Evolutionary conservation across 2,113 vertebrate species (phyloP).

Genomic region (Forbesichthys agassizii): DNA sequence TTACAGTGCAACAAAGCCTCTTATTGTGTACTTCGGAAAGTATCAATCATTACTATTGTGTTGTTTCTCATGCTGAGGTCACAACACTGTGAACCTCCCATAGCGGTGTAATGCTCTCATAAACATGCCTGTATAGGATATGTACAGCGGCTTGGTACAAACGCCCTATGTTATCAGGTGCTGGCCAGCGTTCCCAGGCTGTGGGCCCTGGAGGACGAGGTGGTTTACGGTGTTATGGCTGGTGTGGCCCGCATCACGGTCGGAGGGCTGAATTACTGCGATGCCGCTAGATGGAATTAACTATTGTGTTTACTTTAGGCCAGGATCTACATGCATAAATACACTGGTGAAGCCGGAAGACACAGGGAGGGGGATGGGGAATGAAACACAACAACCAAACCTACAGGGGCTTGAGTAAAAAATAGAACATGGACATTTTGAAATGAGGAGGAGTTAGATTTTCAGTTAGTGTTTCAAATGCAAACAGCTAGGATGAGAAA

Average conservation of each 20-base stretch:
- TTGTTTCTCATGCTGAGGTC: constrained; percentile 21
- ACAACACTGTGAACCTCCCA: constrained; percentile 18
- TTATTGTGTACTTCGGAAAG: constrained; percentile 41
- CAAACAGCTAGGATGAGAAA: constrained; percentile 39
- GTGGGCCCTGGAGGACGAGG: constrained; percentile 48
- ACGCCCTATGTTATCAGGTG: constrained; percentile 43
- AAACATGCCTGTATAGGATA: constrained; percentile 43
- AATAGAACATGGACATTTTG: constrained; percentile 67
- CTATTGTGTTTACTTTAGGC: constrained; percentile 70
- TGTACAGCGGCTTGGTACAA: constrained; percentile 29
- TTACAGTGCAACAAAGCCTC: constrained; percentile 43
- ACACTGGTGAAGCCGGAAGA: constrained; percentile 54
- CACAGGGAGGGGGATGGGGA: constrained; percentile 15
- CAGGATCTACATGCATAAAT: constrained; percentile 58
- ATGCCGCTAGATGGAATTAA: constrained; percentile 61
- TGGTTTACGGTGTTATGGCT: constrained; percentile 55
- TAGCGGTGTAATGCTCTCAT: constrained; percentile 7
- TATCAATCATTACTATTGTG: constrained; percentile 44
- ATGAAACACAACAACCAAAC: constrained; percentile 52
- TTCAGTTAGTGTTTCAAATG: constrained; percentile 28
- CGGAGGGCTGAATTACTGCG: constrained; percentile 59
- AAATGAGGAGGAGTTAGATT: constrained; percentile 10
- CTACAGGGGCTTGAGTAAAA: constrained; percentile 52
- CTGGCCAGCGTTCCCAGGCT: constrained; percentile 45
- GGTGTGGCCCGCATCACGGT: constrained; percentile 57